Percentiles rank a stretch among this genome's conserved stretches.
These are phyloP conservation scores for Leucophora obtusa DNA, from an alignment of 2,888 invertebrate species.

Conservation along the genomic window DNA sequence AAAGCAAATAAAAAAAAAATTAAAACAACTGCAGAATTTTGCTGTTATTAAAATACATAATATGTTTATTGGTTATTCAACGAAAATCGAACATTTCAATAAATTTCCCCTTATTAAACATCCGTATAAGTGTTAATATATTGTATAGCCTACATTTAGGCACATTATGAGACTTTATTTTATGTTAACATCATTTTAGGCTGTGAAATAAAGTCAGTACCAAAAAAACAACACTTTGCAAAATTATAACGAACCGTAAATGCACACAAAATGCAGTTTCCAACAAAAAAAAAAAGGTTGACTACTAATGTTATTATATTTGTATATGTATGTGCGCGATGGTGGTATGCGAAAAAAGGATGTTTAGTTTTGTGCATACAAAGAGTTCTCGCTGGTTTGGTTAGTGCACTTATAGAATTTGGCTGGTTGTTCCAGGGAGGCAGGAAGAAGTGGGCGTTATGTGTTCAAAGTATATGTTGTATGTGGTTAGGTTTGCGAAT, in stretches of 20 bases:
- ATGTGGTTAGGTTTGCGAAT: slow-evolving; percentile 17
- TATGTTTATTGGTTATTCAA: no score
- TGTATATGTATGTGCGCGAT: slow-evolving; percentile 27
- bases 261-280: slow-evolving; percentile 44
- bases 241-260: slow-evolving; percentile 38
- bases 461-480: slow-evolving; percentile 4
- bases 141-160: slow-evolving; percentile 58
- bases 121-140: slow-evolving; percentile 12
- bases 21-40: no score
- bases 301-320: slow-evolving; percentile 41
- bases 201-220: slow-evolving; percentile 2
- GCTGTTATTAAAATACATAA: no score
- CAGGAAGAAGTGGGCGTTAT: slow-evolving; percentile 4
- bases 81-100: no score
- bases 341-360: background rate
- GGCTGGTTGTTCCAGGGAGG: background rate
- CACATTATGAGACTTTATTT: slow-evolving; percentile 40
- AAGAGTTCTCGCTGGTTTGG: slow-evolving; percentile 16
- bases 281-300: slow-evolving; percentile 31
- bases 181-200: slow-evolving; percentile 41
- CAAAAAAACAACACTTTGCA: slow-evolving; percentile 7
- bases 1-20: no score
- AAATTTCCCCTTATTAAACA: no score
- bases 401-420: background rate
- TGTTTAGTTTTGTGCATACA: slow-evolving; percentile 11